Evolutionary conservation across 2,888 invertebrate genomes (phyloP).

Genomic region (Rhagonycha lutea): DNA sequence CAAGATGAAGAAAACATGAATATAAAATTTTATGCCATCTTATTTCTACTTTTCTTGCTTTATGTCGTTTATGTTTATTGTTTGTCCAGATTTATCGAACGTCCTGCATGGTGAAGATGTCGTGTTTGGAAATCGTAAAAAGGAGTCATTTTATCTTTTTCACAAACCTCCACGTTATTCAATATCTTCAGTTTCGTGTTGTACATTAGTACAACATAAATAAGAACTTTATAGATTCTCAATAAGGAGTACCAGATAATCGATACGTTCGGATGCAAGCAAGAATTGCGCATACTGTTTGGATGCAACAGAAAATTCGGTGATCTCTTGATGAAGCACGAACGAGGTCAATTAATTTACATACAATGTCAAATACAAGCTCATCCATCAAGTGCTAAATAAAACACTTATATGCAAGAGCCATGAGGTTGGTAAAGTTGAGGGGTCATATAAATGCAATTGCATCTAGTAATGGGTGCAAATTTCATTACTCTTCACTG

Average conservation of each 20-base stretch:
- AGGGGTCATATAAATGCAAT: slow-evolving; percentile 34
- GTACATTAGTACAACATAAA: background rate
- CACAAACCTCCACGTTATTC: background rate
- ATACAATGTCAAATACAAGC: slow-evolving; percentile 22
- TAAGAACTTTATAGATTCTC: background rate
- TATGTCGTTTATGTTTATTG: slow-evolving; percentile 14
- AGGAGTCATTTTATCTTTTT: background rate
- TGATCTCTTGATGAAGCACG: background rate
- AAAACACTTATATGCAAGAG: slow-evolving; percentile 17
- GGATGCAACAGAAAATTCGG: background rate
- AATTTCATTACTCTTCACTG: slow-evolving; percentile 36
- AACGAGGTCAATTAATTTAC: slow-evolving; percentile 15
- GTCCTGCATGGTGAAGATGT: slow-evolving; percentile 2
- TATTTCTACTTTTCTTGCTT: slow-evolving; percentile 45
- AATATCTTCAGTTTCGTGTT: background rate
- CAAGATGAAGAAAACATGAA: slow-evolving; percentile 31
- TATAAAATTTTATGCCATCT: slow-evolving; percentile 38
- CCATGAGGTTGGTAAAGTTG: slow-evolving; percentile 13
- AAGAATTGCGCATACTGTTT: background rate
- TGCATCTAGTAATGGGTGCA: slow-evolving; percentile 36
- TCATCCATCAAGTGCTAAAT: slow-evolving; percentile 19
- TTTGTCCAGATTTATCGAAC: slow-evolving; percentile 3
- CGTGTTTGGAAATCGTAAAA: slow-evolving; percentile 15
- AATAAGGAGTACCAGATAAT: background rate
- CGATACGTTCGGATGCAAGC: background rate